Conservation (phyloP, 2,888 invertebrate genomes). For the Periphyllus acericola region DNA sequence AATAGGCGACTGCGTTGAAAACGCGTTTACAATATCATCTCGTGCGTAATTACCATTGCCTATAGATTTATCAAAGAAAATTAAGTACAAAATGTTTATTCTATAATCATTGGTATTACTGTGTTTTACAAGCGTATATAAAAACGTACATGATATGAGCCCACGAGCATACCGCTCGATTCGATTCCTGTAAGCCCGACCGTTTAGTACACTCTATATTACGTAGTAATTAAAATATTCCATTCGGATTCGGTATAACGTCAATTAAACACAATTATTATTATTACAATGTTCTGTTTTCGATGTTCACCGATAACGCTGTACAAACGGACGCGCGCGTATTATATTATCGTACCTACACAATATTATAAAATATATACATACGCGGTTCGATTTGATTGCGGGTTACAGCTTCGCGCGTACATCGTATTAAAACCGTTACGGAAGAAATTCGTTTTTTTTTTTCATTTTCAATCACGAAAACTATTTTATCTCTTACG, state of each 20-base stretch:
- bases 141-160: no score
- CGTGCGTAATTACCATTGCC: no score
- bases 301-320: not conserved
- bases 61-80: no score
- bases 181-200: not conserved
- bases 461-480: not conserved
- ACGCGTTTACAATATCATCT: no score
- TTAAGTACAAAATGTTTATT: no score
- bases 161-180: not conserved
- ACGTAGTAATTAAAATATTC: not conserved
- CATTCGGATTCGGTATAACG: not conserved
- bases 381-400: not conserved
- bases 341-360: not conserved
- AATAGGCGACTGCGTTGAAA: no score
- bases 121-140: no score
- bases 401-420: not conserved
- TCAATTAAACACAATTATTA: not conserved
- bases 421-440: not conserved
- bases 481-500: not conserved
- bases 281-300: not conserved
- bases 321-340: not conserved
- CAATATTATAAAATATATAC: no score
- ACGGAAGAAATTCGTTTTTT: not conserved
- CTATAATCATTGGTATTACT: no score
- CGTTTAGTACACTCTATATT: not conserved